These are phyloP conservation scores for Calidris pygmaea DNA, from an alignment of 2,113 vertebrate genomes.

Conservation along the genomic window DNA sequence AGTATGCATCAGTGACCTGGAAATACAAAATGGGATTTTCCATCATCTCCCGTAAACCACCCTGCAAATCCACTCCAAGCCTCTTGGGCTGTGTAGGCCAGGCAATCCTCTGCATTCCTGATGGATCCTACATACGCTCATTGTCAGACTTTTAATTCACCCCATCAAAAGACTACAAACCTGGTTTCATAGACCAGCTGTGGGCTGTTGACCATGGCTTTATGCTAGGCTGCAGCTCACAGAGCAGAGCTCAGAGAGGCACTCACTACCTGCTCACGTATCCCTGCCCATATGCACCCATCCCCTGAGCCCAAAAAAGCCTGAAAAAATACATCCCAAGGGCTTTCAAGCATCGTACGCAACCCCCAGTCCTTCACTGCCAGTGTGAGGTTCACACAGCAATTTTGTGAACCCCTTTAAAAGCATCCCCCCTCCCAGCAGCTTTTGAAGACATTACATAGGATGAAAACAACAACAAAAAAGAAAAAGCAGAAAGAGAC, in stretches of 20 bases:
- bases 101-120: neutral
- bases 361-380: neutral
- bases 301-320: neutral
- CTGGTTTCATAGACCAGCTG: neutral
- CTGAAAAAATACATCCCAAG: neutral
- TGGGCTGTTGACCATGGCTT: neutral
- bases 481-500: neutral
- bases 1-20: neutral
- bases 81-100: neutral
- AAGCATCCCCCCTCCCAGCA: neutral
- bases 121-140: neutral
- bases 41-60: neutral
- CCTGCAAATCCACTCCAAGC: constrained; percentile 10
- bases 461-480: neutral
- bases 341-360: neutral
- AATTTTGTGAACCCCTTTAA: neutral
- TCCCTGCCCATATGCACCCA: neutral
- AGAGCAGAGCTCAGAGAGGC: neutral
- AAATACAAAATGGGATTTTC: constrained; percentile 29
- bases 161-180: neutral
- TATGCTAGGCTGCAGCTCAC: neutral
- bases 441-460: neutral
- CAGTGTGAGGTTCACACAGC: neutral
- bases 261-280: no score
- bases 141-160: neutral